phyloP scores from a whole-genome alignment of 2,888 invertebrate genomes.

The Plagodis dolabraria region DNA sequence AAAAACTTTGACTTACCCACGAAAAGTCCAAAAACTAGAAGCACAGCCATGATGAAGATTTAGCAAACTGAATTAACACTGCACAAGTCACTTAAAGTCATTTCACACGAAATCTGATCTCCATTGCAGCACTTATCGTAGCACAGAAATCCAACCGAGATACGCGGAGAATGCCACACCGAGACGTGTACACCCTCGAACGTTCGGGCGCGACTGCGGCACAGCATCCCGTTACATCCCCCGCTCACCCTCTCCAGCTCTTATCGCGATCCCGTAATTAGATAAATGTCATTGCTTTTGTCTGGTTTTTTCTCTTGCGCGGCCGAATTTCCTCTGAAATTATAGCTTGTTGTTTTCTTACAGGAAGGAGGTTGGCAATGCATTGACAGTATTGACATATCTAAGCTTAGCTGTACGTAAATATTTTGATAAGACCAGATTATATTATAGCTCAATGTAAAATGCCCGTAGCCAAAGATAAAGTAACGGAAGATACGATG shows the following conservation, averaged over 20 bases:
- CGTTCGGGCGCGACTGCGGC: conserved; percentile 63
- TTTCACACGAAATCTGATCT: conserved; percentile 27
- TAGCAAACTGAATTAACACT: conserved; percentile 29
- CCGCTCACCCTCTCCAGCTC: conserved; percentile 50
- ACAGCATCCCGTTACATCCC: conserved; percentile 50
- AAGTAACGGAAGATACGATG: too few relatives aligned
- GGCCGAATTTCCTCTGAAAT: conserved; percentile 58
- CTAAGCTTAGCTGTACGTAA: too few relatives aligned
- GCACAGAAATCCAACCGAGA: conserved; percentile 33
- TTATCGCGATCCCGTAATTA: conserved; percentile 82
- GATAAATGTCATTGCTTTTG: conserved; percentile 82
- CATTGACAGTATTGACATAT: background rate
- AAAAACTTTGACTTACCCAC: conserved; percentile 51
- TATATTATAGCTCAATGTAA: too few relatives aligned
- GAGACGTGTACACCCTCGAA: conserved; percentile 40
- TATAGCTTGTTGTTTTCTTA: conserved; percentile 47
- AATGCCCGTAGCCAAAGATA: too few relatives aligned
- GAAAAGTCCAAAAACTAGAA: conserved; percentile 60
- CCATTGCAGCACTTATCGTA: conserved; percentile 31
- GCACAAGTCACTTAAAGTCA: conserved; percentile 25
- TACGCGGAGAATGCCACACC: conserved; percentile 25
- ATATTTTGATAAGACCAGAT: too few relatives aligned
- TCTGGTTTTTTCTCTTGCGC: conserved; percentile 57
- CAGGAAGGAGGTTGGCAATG: conserved; percentile 24
- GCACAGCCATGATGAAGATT: conserved; percentile 53